phyloP scores from a whole-genome alignment of 2,888 invertebrate genomes.

The Andrena hattorfiana region DNA sequence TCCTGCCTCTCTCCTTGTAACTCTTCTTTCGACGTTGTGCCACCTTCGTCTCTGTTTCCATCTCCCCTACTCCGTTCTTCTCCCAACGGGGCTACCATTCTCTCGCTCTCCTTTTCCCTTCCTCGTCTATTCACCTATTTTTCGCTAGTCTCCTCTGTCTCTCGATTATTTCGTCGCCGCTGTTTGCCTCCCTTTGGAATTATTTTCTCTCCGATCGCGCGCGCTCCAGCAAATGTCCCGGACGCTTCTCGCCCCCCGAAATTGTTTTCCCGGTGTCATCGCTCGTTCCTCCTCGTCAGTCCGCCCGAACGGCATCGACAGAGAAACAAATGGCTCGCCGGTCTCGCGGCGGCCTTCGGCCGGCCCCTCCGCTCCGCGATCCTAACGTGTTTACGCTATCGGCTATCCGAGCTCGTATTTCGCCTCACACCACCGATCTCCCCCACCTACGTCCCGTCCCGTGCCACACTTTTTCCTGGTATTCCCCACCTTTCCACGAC shows the following conservation, averaged over 20 bases:
- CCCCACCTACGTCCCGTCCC: background rate
- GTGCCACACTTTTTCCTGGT: background rate
- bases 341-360: background rate
- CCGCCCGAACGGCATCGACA: constrained; percentile 6
- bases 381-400: background rate
- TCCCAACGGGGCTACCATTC: constrained; percentile 1
- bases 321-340: constrained; percentile 26
- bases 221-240: no score
- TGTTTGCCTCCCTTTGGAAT: background rate
- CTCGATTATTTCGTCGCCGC: constrained; percentile 10
- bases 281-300: background rate
- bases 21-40: constrained; percentile 14
- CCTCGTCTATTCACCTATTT: background rate
- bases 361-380: background rate
- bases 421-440: background rate
- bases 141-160: constrained; percentile 9
- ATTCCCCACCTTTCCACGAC: background rate
- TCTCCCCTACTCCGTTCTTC: background rate
- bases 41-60: constrained; percentile 26
- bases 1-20: background rate
- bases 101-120: constrained; percentile 1
- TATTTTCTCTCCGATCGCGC: background rate
- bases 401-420: background rate
- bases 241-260: background rate
- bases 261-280: constrained; percentile 3